phyloP scores from a whole-genome alignment of 1,140 invertebrate species.

The Lerema accius region DNA sequence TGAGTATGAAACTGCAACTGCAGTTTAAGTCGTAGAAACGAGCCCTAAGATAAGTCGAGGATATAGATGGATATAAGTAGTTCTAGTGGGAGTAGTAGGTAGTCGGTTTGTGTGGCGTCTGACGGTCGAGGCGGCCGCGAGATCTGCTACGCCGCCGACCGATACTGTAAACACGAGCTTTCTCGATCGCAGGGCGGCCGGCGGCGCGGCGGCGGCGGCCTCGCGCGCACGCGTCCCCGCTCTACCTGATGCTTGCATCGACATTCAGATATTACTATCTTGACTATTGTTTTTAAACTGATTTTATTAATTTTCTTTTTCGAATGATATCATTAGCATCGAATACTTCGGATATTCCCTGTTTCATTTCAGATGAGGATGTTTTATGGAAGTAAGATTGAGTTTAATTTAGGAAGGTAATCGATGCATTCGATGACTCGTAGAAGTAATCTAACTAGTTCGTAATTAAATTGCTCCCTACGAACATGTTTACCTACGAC shows the following conservation, averaged over 20 bases:
- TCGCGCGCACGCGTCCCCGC: slow-evolving; percentile 66
- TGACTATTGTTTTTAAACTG: no score
- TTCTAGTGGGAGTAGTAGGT: neutral
- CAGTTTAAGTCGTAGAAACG: no score
- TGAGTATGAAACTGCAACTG: no score
- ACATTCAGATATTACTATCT: no score
- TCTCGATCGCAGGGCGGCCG: slow-evolving; percentile 63
- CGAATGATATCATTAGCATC: no score
- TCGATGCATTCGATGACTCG: neutral
- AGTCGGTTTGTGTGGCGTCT: slow-evolving; percentile 42
- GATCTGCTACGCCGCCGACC: slow-evolving; percentile 70
- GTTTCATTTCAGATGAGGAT: no score
- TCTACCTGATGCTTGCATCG: slow-evolving; percentile 45
- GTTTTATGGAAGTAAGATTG: slow-evolving; percentile 10
- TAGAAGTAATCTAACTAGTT: neutral
- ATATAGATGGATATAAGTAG: no score
- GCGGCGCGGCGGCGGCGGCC: no score
- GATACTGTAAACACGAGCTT: slow-evolving; percentile 77
- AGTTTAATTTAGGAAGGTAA: neutral
- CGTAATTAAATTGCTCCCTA: neutral
- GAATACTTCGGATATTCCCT: no score
- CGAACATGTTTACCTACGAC: neutral
- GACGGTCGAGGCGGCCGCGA: slow-evolving; percentile 45
- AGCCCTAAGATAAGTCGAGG: no score
- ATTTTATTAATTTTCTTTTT: no score